A percentile compares a stretch with the other conserved stretches of the same genome.
These are phyloP conservation scores for Emydura subglobosa DNA, from an alignment of 2,113 vertebrate species.

Conservation along the genomic window DNA sequence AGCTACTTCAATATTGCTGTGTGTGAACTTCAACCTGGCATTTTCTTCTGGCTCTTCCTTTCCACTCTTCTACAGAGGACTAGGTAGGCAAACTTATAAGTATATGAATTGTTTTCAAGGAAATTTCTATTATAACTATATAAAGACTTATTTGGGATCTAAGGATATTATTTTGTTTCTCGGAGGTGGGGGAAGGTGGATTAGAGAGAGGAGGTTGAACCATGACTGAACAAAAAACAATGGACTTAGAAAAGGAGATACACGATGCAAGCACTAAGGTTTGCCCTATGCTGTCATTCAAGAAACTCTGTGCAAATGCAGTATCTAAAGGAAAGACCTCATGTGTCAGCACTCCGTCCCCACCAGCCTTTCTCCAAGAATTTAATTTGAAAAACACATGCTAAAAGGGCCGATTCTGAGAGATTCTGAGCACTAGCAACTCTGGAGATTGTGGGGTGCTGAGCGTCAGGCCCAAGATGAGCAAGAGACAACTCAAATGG, in stretches of 20 bases:
- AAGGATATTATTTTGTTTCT: conserved; percentile 21
- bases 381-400: neutral
- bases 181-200: neutral
- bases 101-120: neutral
- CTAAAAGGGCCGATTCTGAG: neutral
- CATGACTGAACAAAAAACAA: conserved; percentile 50
- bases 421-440: neutral
- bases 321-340: neutral
- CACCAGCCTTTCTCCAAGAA: neutral
- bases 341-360: neutral
- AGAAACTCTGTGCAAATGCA: neutral
- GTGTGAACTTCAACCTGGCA: conserved; percentile 65
- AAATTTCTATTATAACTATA: neutral
- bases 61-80: conserved; percentile 18
- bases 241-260: neutral
- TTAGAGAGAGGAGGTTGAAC: neutral
- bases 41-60: conserved; percentile 66
- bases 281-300: conserved; percentile 55
- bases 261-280: conserved; percentile 9
- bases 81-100: neutral
- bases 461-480: neutral
- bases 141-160: conserved; percentile 1
- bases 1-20: conserved; percentile 71
- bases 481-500: neutral
- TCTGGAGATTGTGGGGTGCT: neutral